Base-by-base conservation (phyloP, 2,888 invertebrate species). In the Coremacera marginata region DNA sequence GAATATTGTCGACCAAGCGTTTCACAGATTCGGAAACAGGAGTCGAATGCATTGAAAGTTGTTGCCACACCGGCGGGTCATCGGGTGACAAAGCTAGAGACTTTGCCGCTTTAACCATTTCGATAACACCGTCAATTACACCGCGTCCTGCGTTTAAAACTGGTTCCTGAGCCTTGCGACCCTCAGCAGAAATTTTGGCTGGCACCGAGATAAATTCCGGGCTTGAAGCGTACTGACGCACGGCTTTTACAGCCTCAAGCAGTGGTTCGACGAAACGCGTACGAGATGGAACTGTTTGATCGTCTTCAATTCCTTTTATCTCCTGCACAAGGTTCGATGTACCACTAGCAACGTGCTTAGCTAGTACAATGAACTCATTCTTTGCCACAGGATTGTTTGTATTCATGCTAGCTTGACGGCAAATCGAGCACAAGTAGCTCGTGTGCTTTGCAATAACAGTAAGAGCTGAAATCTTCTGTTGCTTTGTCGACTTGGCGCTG, bases 11-110 rank as follows among this genome's bases (percentile, higher is more conserved):
- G 5, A 98, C 98, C 5, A 99, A 92, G 14, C 94, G 93, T 90
- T 99, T 99, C 86, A 99, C 98, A 37, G 97, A 96, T 88, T 99
- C 98, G 0, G 98, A 98, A 0, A 99, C 98, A 71, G 94, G 94
- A 88, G 97, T 98, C 87, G 98, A 98, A 90, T 98, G 97, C 83
- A 93, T 93, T 0, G 98, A 98, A 79, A 99, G 93, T 77, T 94
- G 92, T 88, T 98, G 98, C 98, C 99, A 99, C 27, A 96, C 96
- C 1, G 95, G 92, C 3, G 98, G 95, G 90, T 99, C 98, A 81
- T 94, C 94, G 0, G 98, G 97, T 70, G 95, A 93, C 37, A 97
- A 92, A 0, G 97, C 97, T 79, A 99, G 91, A 72, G 94, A 95
- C 86, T 96, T 96, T 0, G 98, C 98, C 0, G 98, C 94, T 84